These are phyloP conservation scores for Solenopsis fugax DNA, from an alignment of 1,140 invertebrate species.

Conservation along the genomic window DNA sequence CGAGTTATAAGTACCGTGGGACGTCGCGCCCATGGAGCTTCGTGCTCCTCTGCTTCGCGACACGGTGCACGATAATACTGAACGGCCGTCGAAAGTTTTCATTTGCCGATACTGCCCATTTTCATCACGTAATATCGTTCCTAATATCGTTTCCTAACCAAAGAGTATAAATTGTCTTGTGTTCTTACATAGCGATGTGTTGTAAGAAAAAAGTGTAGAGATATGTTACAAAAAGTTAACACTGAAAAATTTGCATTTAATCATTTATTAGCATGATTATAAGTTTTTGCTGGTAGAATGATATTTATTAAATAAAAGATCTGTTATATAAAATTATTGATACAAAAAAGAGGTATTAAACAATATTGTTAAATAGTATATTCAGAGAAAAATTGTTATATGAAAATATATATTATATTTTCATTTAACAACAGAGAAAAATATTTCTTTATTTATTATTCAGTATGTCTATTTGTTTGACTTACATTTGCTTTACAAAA, in stretches of 20 bases:
- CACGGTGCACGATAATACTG: background rate
- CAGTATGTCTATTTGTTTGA: no score
- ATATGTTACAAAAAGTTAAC: background rate
- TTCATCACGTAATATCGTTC: constrained; percentile 2
- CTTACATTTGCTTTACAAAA: no score
- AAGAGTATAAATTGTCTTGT: background rate
- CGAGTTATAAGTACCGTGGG: constrained; percentile 65
- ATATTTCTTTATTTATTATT: no score
- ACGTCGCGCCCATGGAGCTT: background rate
- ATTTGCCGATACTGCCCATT: constrained; percentile 19
- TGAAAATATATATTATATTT: no score
- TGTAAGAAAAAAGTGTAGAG: background rate
- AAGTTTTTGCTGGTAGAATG: background rate
- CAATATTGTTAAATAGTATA: background rate
- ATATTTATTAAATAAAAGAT: background rate
- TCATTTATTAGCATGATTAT: background rate
- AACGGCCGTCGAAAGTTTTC: constrained; percentile 21
- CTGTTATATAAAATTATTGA: background rate
- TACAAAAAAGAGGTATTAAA: background rate
- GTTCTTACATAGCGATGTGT: background rate
- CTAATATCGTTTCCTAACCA: background rate
- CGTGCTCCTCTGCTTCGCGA: background rate
- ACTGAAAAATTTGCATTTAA: background rate
- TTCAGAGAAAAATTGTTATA: background rate
- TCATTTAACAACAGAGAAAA: no score